Base-by-base conservation (phyloP, 2,797 vertebrate species). In the Takifugu ocellatus region DNA sequence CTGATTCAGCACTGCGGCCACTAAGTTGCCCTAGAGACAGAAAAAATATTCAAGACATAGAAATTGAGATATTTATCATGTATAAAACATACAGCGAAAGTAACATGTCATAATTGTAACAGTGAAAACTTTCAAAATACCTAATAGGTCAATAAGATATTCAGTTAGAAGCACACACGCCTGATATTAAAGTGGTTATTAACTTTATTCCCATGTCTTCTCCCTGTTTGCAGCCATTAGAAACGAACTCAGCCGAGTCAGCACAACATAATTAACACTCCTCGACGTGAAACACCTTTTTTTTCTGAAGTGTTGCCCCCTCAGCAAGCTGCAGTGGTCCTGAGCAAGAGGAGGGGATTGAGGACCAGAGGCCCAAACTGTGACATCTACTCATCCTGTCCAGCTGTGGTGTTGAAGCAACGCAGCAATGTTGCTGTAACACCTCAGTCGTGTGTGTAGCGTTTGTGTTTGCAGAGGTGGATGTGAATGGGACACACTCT, bases 191-290 rank as follows among this genome's bases (percentile, higher is more conserved):
- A 33, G 45, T 70, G 43, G 17, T 45, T 17, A 45, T n/a, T 17
- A 4, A 72, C 21, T 2, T 26, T 51, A 25, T 59, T 16, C 44
- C 26, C 52, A 0, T 66, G n/a, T 70, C 58, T 59, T 71, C 51
- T 73, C 43, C 45, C 60, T 45, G 25, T 21, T 80, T 78, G 17
- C 84, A 98, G 97, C 96, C 90, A 95, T 99, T 93, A 94, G 96
- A 94, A 93, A 98, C 90, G 97, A 99, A 93, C 92, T 99, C 87
- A 97, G 94, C 84, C 94, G 96, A 85, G 90, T 97, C 88, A 98
- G 96, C 91, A 97, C 95, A 74, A 97, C 96, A 87, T 98, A 97
- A 92, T 91, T 86, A 85, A 59, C 27, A 21, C 79, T 66, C 68
- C 55, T 53, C 29, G 7, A 67, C 46, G 54, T 55, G 63, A 78